phyloP scores from a whole-genome alignment of 2,797 vertebrate species.

The Scomberomorus guttatus region DNA sequence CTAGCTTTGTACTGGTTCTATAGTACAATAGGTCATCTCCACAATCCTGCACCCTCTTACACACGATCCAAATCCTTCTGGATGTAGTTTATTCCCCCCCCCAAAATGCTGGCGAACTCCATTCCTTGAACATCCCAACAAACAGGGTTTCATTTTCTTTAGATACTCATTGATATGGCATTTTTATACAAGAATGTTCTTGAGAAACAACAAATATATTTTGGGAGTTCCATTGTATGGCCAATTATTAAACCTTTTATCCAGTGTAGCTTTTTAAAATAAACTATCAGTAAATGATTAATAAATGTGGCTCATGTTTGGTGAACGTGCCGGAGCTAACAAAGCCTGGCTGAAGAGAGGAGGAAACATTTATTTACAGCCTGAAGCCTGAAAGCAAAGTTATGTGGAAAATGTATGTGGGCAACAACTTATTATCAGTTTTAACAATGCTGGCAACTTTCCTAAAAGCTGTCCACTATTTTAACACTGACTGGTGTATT shows the following conservation, averaged over 20 bases:
- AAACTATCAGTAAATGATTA: rapidly evolving
- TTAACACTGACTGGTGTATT: background rate
- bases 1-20: no score
- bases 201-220: background rate
- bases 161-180: background rate
- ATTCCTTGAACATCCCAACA: background rate
- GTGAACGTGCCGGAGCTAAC: constrained; percentile 1
- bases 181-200: background rate
- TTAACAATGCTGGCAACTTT: background rate
- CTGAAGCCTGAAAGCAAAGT: background rate
- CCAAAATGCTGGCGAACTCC: no score
- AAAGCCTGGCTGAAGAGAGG: background rate
- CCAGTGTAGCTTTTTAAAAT: background rate
- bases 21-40: no score
- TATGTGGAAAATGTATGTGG: no score
- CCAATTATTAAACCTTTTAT: background rate
- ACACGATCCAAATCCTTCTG: no score
- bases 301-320: background rate
- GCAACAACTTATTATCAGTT: constrained; percentile 13
- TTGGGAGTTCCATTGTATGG: background rate
- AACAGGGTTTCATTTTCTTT: background rate
- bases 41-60: no score
- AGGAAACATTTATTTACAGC: background rate
- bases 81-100: no score
- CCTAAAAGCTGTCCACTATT: background rate